These are phyloP conservation scores for Crypturellus undulatus DNA, from an alignment of 2,113 vertebrate species.

Conservation along the genomic window DNA sequence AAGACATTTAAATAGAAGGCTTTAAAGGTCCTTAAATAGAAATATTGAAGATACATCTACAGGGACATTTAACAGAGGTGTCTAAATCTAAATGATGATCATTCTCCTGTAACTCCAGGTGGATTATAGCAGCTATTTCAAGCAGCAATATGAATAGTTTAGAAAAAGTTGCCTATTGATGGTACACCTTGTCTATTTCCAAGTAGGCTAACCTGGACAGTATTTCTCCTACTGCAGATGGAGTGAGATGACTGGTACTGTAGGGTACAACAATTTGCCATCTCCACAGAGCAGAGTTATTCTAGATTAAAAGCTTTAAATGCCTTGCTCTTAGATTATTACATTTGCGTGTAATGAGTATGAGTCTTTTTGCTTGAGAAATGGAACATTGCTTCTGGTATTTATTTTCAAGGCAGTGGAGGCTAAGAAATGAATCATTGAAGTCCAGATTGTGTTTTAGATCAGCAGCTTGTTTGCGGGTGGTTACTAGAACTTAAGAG, in stretches of 20 bases:
- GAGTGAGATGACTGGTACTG: not conserved
- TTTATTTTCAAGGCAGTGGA: not conserved
- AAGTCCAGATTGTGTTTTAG: not conserved
- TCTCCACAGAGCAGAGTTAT: not conserved
- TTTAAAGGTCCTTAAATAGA: not conserved
- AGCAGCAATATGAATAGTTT: not conserved
- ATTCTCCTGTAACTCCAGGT: not conserved
- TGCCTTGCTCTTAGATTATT: not conserved
- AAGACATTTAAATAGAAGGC: not conserved
- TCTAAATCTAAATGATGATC: not conserved
- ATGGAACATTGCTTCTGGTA: not conserved
- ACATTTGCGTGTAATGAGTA: not conserved
- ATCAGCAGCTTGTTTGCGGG: not conserved
- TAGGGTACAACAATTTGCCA: not conserved
- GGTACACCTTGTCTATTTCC: no score
- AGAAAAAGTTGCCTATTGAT: not conserved
- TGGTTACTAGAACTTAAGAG: not conserved
- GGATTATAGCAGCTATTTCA: not conserved
- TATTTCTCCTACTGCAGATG: no score
- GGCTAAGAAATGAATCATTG: not conserved
- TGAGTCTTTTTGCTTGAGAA: not conserved
- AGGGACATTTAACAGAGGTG: not conserved
- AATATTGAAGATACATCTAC: not conserved
- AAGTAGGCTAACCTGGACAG: no score
- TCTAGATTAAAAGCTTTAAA: not conserved